A percentile compares a stretch with the other conserved stretches of the same genome.
These are phyloP conservation scores for Zoanthus sansibaricus DNA, from an alignment of 92 coral and sea anemone genomes.

Conservation along the genomic window DNA sequence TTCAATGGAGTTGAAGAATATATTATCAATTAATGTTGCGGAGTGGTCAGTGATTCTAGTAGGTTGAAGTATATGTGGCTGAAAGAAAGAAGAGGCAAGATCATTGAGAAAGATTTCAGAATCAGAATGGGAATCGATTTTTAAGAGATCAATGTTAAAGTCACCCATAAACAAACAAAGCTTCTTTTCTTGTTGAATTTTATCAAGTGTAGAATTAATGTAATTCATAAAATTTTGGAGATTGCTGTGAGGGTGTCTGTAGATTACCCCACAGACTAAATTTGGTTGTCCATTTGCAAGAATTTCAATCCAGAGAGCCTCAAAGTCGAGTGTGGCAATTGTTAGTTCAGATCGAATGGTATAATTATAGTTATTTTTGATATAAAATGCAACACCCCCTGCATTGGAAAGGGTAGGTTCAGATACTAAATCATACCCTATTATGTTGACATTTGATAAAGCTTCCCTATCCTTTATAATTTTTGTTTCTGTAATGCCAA, in stretches of 20 bases:
- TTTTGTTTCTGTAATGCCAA: slow-evolving; percentile 62
- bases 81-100: slow-evolving; percentile 47
- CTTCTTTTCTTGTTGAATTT: slow-evolving; percentile 41
- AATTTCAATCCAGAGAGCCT: slow-evolving; percentile 70
- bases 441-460: slow-evolving; percentile 41
- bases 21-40: slow-evolving; percentile 64
- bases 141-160: slow-evolving; percentile 52
- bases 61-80: slow-evolving; percentile 61
- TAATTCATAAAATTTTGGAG: slow-evolving; percentile 40
- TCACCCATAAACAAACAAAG: slow-evolving; percentile 44
- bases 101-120: slow-evolving; percentile 19
- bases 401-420: slow-evolving; percentile 52
- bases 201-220: slow-evolving; percentile 39
- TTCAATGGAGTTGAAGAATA: slow-evolving; percentile 59
- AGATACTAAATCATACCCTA: slow-evolving; percentile 57
- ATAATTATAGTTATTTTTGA: slow-evolving; percentile 18
- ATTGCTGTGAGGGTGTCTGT: slow-evolving; percentile 61
- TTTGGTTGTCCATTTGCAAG: slow-evolving; percentile 49
- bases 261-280: slow-evolving; percentile 63
- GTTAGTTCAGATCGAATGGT: slow-evolving; percentile 51
- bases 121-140: slow-evolving; percentile 29
- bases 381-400: slow-evolving; percentile 57
- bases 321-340: slow-evolving; percentile 39
- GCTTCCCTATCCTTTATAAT: slow-evolving; percentile 26
- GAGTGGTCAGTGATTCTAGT: slow-evolving; percentile 67